Evolutionary conservation across 2,797 vertebrate species (phyloP).

Genomic region (Pseudotriccus pelzelni): DNA sequence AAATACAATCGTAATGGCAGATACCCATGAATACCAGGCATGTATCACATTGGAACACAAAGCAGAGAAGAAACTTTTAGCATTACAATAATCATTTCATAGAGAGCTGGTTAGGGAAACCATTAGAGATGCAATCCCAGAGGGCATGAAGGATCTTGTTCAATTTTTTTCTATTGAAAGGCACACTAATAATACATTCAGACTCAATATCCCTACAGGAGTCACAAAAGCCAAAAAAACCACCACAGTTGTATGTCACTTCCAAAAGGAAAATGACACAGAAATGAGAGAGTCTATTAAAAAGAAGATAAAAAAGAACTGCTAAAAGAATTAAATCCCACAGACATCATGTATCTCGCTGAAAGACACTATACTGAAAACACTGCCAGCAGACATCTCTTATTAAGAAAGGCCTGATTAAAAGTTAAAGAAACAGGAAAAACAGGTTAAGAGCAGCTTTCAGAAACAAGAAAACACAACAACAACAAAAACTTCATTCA

Average conservation of each 20-base stretch:
- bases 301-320: not conserved
- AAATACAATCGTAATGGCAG: not conserved
- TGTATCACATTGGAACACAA: not conserved
- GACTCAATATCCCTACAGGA: conserved; percentile 10
- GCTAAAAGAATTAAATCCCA: not conserved
- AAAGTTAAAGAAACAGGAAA: not conserved
- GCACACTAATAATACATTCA: not conserved
- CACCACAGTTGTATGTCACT: not conserved
- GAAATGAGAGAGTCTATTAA: not conserved
- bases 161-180: not conserved
- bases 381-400: not conserved
- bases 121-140: not conserved
- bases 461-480: not conserved
- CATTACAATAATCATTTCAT: not conserved
- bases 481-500: not conserved
- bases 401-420: not conserved
- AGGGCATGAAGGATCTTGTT: not conserved
- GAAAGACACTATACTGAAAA: not conserved
- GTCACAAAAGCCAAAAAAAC: conserved; percentile 8
- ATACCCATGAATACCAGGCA: not conserved
- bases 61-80: not conserved
- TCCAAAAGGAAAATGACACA: conserved; percentile 13
- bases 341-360: not conserved
- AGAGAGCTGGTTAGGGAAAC: not conserved
- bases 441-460: not conserved